Conservation (phyloP, 2,797 vertebrate genomes). For the Rhadinocentrus ornatus region DNA sequence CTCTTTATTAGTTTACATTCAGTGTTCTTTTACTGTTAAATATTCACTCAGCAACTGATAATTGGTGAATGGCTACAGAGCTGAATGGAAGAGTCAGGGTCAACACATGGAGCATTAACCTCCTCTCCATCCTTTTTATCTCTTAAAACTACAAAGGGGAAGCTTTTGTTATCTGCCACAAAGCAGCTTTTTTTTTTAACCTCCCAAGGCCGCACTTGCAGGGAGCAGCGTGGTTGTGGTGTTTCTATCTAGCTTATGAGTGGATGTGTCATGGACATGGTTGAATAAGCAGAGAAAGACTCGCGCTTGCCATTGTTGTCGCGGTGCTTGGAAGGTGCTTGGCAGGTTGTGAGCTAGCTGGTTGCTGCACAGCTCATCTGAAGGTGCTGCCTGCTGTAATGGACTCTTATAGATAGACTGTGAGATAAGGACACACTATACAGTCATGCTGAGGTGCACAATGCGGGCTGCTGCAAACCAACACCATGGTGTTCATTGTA, state of each 20-base stretch:
- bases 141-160: conserved; percentile 34
- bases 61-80: conserved; percentile 33
- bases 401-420: conserved; percentile 74
- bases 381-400: conserved; percentile 77
- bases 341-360: conserved; percentile 51
- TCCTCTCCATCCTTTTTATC: conserved; percentile 40
- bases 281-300: conserved; percentile 71
- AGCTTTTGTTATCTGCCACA: conserved; percentile 64
- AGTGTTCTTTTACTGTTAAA: conserved; percentile 28
- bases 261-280: conserved; percentile 40
- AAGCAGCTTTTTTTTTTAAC: conserved; percentile 60
- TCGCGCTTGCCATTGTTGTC: conserved; percentile 41
- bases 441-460: conserved; percentile 52
- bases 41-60: conserved; percentile 33
- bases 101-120: conserved; percentile 43
- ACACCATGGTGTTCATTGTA: conserved; percentile 65
- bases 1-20: conserved; percentile 38
- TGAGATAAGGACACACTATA: conserved; percentile 79
- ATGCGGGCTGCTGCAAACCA: conserved; percentile 65
- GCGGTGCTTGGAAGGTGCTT: conserved; percentile 54
- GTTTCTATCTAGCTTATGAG: conserved; percentile 37
- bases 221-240: conserved; percentile 24
- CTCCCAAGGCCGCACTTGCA: conserved; percentile 72
- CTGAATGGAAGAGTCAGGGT: conserved; percentile 52
- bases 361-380: conserved; percentile 57